Conservation (phyloP, 2,797 vertebrate genomes). For the Hozukius guyotensis region DNA sequence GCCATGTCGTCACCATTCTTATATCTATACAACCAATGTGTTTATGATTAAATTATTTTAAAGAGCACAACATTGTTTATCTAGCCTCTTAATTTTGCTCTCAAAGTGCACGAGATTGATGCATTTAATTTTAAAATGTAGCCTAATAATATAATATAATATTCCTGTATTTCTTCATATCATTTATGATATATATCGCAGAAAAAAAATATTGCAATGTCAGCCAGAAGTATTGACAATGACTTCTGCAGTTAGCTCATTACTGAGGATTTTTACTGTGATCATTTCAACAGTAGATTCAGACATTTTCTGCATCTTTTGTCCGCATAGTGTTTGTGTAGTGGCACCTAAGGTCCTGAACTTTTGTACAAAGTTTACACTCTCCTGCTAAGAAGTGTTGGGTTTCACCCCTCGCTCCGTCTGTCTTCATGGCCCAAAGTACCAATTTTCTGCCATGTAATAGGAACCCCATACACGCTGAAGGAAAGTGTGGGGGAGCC, state of each 20-base stretch:
- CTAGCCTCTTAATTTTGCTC: background rate
- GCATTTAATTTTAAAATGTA: background rate
- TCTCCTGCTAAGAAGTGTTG: constrained; percentile 39
- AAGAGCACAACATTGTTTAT: background rate
- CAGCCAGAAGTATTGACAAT: too few relatives aligned
- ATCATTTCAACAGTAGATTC: background rate
- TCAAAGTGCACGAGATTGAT: background rate
- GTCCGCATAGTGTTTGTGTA: background rate
- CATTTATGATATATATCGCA: too few relatives aligned
- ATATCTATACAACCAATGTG: background rate
- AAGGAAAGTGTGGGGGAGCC: constrained; percentile 26
- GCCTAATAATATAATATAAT: too few relatives aligned
- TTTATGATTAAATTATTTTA: too few relatives aligned
- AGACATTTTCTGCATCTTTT: background rate
- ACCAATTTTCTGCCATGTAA: constrained; percentile 64
- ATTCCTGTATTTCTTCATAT: too few relatives aligned
- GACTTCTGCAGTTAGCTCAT: too few relatives aligned
- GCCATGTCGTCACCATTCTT: background rate
- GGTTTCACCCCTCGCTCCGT: constrained; percentile 50
- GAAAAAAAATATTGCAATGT: too few relatives aligned
- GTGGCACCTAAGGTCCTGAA: background rate
- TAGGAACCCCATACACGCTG: constrained; percentile 48
- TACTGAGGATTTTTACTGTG: too few relatives aligned
- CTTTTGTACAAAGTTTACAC: constrained; percentile 9
- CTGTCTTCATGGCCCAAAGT: constrained; percentile 43